A percentile compares a stretch with the other conserved stretches of the same genome.
Conservation (phyloP, 1,140 invertebrate genomes). For the Penaeus japonicus region DNA sequence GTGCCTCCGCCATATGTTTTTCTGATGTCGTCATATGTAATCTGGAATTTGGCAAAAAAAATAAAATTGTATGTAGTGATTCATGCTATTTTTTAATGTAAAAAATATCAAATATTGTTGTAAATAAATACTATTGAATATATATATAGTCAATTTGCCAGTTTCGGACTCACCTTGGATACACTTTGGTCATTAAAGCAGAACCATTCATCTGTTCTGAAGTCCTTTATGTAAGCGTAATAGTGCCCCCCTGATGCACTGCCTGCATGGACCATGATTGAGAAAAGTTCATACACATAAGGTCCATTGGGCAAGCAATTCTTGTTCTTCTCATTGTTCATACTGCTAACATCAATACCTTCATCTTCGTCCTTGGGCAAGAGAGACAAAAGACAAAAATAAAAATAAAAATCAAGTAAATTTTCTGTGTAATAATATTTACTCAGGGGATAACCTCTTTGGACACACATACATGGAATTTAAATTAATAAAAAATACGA, state of each 20-base stretch:
- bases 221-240: conserved; percentile 93
- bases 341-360: conserved; percentile 73
- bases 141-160: too few relatives aligned
- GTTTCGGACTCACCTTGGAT: conserved; percentile 65
- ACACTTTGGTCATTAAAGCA: conserved; percentile 86
- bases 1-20: conserved; percentile 84
- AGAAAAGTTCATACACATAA: conserved; percentile 81
- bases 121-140: too few relatives aligned
- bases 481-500: too few relatives aligned
- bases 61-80: too few relatives aligned
- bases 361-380: conserved; percentile 69
- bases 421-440: too few relatives aligned
- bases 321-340: conserved; percentile 53
- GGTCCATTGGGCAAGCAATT: conserved; percentile 25
- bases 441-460: too few relatives aligned
- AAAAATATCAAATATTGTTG: too few relatives aligned
- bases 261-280: conserved; percentile 93
- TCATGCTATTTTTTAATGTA: too few relatives aligned
- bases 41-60: conserved; percentile 66
- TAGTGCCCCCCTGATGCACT: conserved; percentile 92
- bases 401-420: background rate
- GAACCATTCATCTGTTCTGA: conserved; percentile 78
- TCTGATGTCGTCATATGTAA: conserved; percentile 82
- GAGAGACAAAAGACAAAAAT: background rate
- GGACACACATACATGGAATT: too few relatives aligned